These are phyloP conservation scores for Nudaria mundana DNA, from an alignment of 2,888 invertebrate genomes.

Conservation along the genomic window DNA sequence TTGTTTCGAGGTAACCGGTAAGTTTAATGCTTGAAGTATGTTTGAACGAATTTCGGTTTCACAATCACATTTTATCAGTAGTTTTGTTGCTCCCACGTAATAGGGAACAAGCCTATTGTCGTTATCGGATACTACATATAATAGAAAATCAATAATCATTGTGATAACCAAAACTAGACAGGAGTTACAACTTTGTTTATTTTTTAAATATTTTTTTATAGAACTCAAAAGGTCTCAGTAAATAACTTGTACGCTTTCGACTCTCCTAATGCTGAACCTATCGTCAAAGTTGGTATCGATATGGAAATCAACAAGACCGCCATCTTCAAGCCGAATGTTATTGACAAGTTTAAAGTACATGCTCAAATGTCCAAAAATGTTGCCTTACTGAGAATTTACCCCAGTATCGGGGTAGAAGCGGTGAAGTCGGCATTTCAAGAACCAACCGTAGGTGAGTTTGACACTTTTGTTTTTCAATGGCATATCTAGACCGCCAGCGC, in stretches of 20 bases:
- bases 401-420: conserved; percentile 92
- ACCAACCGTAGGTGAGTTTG: conserved; percentile 82
- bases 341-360: conserved; percentile 85
- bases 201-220: conserved; percentile 17
- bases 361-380: conserved; percentile 91
- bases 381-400: conserved; percentile 92
- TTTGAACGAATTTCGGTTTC: no score
- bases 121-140: no score
- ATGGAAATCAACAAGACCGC: conserved; percentile 83
- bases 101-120: no score
- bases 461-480: no score
- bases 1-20: conserved; percentile 92
- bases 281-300: conserved; percentile 91
- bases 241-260: conserved; percentile 89
- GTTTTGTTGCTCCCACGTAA: no score
- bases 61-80: no score
- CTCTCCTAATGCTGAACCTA: conserved; percentile 91
- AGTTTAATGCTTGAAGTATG: conserved; percentile 1
- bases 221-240: conserved; percentile 89
- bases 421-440: conserved; percentile 87
- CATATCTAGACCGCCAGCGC: no score
- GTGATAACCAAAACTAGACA: no score
- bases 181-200: background rate
- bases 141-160: no score
- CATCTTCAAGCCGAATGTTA: conserved; percentile 65